Conservation (phyloP, 2,888 invertebrate genomes). For the Drosophila neonasuta region DNA sequence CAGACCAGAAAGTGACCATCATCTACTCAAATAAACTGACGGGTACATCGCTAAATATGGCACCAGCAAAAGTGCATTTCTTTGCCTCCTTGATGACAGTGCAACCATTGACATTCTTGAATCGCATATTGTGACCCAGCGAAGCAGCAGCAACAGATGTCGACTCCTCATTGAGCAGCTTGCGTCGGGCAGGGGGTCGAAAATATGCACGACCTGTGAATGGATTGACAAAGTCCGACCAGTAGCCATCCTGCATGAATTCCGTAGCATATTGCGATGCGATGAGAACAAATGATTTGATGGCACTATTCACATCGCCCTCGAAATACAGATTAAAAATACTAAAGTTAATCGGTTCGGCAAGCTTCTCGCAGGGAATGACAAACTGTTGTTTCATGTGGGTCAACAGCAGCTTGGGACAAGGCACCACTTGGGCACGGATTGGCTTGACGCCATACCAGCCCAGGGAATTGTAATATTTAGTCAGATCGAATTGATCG, state of each 20-base stretch:
- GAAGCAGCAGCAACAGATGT: not conserved
- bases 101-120: constrained; percentile 53
- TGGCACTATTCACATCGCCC: constrained; percentile 50
- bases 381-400: constrained; percentile 39
- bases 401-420: constrained; percentile 51
- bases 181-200: constrained; percentile 1
- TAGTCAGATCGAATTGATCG: constrained; percentile 34
- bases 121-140: constrained; percentile 45
- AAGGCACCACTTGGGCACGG: constrained; percentile 33
- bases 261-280: constrained; percentile 41
- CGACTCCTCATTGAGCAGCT: not conserved
- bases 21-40: constrained; percentile 22
- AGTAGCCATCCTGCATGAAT: constrained; percentile 49
- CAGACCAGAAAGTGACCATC: not conserved
- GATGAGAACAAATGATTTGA: constrained; percentile 48
- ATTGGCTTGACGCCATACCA: constrained; percentile 30
- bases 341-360: constrained; percentile 29
- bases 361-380: constrained; percentile 25
- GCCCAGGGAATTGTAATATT: constrained; percentile 19
- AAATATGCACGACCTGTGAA: constrained; percentile 63
- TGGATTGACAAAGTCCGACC: constrained; percentile 69
- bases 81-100: constrained; percentile 49
- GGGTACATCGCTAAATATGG: constrained; percentile 60
- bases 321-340: constrained; percentile 55
- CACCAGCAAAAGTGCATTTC: constrained; percentile 51